A percentile compares a stretch with the other conserved stretches of the same genome.
phyloP scores from a whole-genome alignment of 2,797 vertebrate species.

The Antrozous pallidus region DNA sequence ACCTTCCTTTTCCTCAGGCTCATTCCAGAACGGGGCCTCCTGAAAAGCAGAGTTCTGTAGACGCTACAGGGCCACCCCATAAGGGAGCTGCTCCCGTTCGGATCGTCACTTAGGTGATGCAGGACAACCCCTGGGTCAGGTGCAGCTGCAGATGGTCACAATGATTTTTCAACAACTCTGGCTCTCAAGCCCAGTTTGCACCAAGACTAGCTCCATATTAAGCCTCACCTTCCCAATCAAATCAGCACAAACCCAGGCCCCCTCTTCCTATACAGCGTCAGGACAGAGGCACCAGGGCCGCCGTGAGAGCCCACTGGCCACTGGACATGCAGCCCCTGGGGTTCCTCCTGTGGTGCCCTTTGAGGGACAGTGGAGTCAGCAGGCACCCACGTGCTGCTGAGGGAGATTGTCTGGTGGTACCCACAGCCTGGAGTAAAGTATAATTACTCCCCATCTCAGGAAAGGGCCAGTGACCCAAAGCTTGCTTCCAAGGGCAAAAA shows the following conservation, averaged over 20 bases:
- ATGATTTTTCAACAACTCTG: background rate
- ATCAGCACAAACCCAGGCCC: background rate
- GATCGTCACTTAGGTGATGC: background rate
- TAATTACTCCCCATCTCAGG: background rate
- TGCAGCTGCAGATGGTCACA: fast-evolving
- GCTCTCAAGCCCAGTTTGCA: background rate
- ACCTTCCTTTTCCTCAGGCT: background rate
- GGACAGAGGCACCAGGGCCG: background rate
- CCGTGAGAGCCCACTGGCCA: background rate
- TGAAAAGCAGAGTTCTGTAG: background rate
- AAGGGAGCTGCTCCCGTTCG: background rate
- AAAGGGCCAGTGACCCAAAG: background rate
- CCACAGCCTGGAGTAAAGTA: background rate
- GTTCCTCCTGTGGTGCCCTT: background rate
- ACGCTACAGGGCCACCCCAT: background rate
- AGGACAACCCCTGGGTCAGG: background rate
- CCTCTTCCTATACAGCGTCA: background rate
- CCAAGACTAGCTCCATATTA: background rate
- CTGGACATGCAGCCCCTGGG: background rate
- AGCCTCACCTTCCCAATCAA: background rate
- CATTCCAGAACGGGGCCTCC: background rate
- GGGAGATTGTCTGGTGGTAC: background rate
- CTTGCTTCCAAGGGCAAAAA: background rate
- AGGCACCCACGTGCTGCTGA: background rate
- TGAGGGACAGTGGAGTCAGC: fast-evolving